Base-by-base conservation (phyloP, 2,888 invertebrate genomes). In the Argyresthia albistria region DNA sequence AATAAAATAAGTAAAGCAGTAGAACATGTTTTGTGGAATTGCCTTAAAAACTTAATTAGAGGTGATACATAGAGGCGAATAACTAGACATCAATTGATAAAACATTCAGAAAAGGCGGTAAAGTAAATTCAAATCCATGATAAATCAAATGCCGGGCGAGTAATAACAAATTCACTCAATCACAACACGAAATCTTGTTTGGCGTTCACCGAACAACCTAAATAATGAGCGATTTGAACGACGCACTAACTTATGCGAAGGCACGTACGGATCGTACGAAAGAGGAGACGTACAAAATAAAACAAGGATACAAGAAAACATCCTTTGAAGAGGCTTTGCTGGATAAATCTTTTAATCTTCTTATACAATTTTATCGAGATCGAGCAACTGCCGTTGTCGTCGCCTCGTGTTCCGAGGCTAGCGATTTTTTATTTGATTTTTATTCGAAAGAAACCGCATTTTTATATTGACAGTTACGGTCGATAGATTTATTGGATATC, bases 291-390 rank as follows among this genome's bases (percentile, higher is more conserved):
- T 60, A 73, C 73, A 73, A 76, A 78, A 80, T 79, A 79, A 79
- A 82, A 77, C 67, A 70, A 71, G 73, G 69, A 70, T 76, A 74
- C 67, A 75, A 76, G 61, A 77, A 80, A 81, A 76, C 77, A 79
- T 75, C 74, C 80, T 78, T 75, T 74, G 70, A 76, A 71, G 70
- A 73, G 76, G 77, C 80, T 81, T 75, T 50, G 73, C 75, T 74
- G 74, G 69, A 78, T 80, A 81, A 84, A 83, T 83, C 81, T 76
- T 79, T 76, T 86, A 83, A 84, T 83, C 83, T 76, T 78, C 80
- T 81, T 79, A 80, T 72, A 79, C 76, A 80, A 81, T 83, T 82
- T 80, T 79, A 81, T 81, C 78, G 76, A 74, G 80, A 81, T 81
- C 76, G 77, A 68, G 70, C 65, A 68, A 61, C 69, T 67, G 62